Evolutionary conservation across 2,888 invertebrate genomes (phyloP).

Genomic region (Heliconius aoede): DNA sequence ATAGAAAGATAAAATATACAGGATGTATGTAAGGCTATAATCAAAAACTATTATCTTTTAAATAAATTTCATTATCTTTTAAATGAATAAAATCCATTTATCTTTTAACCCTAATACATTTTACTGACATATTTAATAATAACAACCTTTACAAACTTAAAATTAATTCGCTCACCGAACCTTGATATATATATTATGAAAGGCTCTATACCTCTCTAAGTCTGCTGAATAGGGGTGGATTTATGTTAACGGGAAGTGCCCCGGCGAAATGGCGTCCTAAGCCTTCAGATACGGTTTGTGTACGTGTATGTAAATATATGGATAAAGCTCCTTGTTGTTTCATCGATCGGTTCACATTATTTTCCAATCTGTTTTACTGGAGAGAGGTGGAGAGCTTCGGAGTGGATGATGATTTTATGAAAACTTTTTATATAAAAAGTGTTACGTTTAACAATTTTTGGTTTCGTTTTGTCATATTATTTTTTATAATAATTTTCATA

Average conservation of each 20-base stretch:
- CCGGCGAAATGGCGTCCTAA: constrained; percentile 74
- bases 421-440: background rate
- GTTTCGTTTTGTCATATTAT: too few species aligned
- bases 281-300: constrained; percentile 72
- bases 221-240: constrained; percentile 65
- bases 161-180: constrained; percentile 29
- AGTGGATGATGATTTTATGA: constrained; percentile 1
- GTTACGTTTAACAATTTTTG: background rate
- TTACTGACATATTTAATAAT: constrained; percentile 44
- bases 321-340: constrained; percentile 45
- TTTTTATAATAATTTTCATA: background rate
- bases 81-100: background rate
- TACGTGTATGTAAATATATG: constrained; percentile 51
- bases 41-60: background rate
- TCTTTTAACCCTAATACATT: background rate
- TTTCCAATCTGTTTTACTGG: constrained; percentile 40
- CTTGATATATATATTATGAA: constrained; percentile 42
- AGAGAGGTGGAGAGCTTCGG: background rate
- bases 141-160: constrained; percentile 50
- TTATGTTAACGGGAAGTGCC: constrained; percentile 79
- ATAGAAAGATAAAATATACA: background rate
- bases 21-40: background rate
- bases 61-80: too few species aligned
- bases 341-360: constrained; percentile 47
- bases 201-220: constrained; percentile 40